Percentiles rank a stretch among this genome's conserved stretches.
These are phyloP conservation scores for Brachirus orientalis DNA, from an alignment of 2,113 vertebrate species.

Conservation along the genomic window DNA sequence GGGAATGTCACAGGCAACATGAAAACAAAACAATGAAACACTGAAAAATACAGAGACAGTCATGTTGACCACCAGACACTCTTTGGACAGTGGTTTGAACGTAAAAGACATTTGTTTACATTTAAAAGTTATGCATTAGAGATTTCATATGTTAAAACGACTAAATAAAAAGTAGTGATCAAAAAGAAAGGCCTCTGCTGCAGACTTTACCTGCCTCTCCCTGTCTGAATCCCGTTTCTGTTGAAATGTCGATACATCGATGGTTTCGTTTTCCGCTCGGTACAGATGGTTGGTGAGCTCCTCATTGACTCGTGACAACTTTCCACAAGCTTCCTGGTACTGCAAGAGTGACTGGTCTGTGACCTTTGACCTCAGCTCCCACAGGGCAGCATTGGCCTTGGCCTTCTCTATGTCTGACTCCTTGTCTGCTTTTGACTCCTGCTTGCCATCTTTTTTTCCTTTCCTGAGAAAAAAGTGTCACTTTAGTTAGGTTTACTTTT, in stretches of 20 bases:
- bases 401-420: constrained; percentile 81
- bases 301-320: constrained; percentile 79
- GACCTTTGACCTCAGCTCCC: constrained; percentile 84
- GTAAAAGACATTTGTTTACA: no score
- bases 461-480: constrained; percentile 65
- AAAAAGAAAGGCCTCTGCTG: no score
- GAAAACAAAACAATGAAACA: no score
- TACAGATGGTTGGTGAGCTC: constrained; percentile 81
- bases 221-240: constrained; percentile 78
- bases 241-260: constrained; percentile 76
- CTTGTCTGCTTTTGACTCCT: constrained; percentile 63
- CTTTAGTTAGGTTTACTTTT: neutral
- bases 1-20: no score
- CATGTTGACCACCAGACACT: no score
- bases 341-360: constrained; percentile 80
- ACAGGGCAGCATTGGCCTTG: constrained; percentile 80
- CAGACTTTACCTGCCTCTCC: constrained; percentile 70
- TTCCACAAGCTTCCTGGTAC: constrained; percentile 75
- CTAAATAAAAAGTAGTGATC: no score
- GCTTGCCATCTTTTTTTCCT: constrained; percentile 72
- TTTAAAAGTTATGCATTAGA: no score
- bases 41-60: no score
- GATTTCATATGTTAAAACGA: no score
- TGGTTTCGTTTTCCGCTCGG: constrained; percentile 78
- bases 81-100: no score